Base-by-base conservation (phyloP, 2,888 invertebrate genomes). In the Megalurothrips usitatus region DNA sequence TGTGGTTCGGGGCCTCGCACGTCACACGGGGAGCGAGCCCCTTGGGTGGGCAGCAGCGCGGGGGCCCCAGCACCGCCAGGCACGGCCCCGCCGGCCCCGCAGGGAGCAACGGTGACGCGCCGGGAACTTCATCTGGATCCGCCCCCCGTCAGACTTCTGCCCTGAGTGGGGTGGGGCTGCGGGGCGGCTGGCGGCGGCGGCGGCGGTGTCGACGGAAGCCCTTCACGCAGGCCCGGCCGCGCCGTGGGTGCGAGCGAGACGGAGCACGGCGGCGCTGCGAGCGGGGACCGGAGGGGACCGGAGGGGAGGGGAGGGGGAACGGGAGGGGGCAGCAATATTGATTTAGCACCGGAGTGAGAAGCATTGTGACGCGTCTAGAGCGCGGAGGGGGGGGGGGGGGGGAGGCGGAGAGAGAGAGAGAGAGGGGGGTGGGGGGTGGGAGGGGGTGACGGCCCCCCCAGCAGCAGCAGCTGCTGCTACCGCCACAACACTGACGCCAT, bases 301-400 rank as follows among this genome's bases (percentile, higher is more conserved):
- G 68, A 26, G 68, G 68, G 3, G 68, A 26, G 68, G 26, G 0
- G 23, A 6, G 9, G 23, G 26, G 26, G 68, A n/a, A 17, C 4
- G 52, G 68, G 23, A 11, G 23, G 68, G 68, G 68, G 26, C 10
- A 75, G 68, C 68, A 75, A 75, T 75, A 75, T 75, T 75, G 68
- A 75, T 75, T 75, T 75, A 75, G 68, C 68, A 75, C 68, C 68
- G 68, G 68, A 75, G 68, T 75, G 68, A 75, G 68, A 26, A 75
- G 68, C 68, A 75, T 75, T 26, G 68, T 75, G 68, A 75, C 68
- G 68, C 68, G 68, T 75, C 68, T 8, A 26, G 68, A 10, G 68
- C 23, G 23, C 23, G 68, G 14, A 6, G 58, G n/a, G 68, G 68
- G 23, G 23, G 23, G 8, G 68, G 23, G 8, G 68, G 68, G 58